These are phyloP conservation scores for Agrochola litura DNA, from an alignment of 2,888 invertebrate species.

Conservation along the genomic window DNA sequence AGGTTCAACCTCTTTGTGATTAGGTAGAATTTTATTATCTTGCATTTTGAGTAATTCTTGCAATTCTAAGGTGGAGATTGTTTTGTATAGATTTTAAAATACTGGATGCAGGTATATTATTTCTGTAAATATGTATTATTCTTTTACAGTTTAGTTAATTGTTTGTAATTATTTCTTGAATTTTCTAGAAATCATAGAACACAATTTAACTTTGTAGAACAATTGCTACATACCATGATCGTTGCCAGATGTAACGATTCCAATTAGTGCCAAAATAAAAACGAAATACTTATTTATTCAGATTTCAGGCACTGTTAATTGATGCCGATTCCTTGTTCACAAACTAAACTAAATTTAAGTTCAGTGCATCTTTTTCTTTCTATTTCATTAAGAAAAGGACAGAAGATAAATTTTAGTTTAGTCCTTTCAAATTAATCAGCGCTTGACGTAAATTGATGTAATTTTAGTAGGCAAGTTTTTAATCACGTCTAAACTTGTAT, in stretches of 20 bases:
- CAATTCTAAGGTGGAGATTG: not conserved
- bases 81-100: not conserved
- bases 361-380: too few species aligned
- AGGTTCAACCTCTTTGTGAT: constrained; percentile 44
- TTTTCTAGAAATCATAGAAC: not conserved
- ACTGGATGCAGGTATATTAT: not conserved
- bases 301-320: not conserved
- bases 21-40: constrained; percentile 15
- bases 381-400: too few species aligned
- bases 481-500: too few species aligned
- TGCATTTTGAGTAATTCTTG: constrained; percentile 8
- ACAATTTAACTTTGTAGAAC: not conserved
- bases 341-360: too few species aligned
- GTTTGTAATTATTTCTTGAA: not conserved
- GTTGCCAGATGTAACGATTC: not conserved
- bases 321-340: too few species aligned
- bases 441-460: too few species aligned
- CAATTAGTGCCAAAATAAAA: not conserved
- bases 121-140: constrained; percentile 1
- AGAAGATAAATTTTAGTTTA: too few species aligned
- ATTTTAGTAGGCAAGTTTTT: too few species aligned
- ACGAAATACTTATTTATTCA: not conserved
- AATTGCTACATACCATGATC: not conserved
- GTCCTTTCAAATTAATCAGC: too few species aligned
- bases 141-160: not conserved